These are phyloP conservation scores for Keiferia lycopersicella DNA, from an alignment of 2,888 invertebrate species.

Conservation along the genomic window DNA sequence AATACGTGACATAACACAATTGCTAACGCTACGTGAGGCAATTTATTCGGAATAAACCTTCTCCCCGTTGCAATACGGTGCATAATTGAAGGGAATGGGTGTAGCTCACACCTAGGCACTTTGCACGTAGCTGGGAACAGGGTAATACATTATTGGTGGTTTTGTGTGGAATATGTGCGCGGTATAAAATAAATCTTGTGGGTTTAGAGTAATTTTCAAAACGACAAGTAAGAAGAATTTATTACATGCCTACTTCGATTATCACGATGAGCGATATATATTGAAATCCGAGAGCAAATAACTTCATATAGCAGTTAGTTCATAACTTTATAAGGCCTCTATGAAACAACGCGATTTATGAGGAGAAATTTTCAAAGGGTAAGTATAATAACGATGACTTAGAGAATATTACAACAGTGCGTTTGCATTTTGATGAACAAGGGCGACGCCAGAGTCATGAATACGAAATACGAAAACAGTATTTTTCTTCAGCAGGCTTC, in stretches of 20 bases:
- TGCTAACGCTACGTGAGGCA: background rate
- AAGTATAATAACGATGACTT: background rate
- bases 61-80: constrained; percentile 51
- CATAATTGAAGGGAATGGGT: constrained; percentile 55
- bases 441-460: background rate
- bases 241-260: background rate
- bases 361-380: background rate
- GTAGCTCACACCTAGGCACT: constrained; percentile 38
- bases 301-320: background rate
- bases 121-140: background rate
- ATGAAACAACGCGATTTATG: background rate
- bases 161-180: background rate
- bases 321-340: background rate
- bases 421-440: background rate
- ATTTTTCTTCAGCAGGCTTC: background rate
- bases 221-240: background rate
- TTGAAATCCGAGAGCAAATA: background rate
- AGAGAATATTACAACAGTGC: background rate
- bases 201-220: constrained; percentile 15
- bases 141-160: constrained; percentile 9
- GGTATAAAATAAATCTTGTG: background rate
- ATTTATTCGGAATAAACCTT: background rate
- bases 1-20: constrained; percentile 8
- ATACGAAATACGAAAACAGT: too few species aligned
- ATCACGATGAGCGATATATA: background rate